Evolutionary conservation across 2,888 invertebrate species (phyloP).

Genomic region (Temnothorax unifasciatus): DNA sequence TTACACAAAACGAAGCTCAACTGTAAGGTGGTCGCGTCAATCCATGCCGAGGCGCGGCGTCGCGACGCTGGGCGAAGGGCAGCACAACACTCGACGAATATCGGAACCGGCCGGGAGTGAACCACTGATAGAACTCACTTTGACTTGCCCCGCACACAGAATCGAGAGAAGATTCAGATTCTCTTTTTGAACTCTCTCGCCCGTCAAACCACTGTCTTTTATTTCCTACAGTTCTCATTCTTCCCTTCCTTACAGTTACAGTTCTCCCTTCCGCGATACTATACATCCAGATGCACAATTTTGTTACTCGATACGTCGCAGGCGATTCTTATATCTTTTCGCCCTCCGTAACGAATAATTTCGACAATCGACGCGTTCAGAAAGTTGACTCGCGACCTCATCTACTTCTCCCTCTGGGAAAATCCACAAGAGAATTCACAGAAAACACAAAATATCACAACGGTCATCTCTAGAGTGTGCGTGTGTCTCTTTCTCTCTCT

Average conservation of each 20-base stretch:
- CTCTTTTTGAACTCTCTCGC: neutral
- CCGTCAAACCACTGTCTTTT: slow-evolving; percentile 11
- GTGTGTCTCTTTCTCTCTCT: no score
- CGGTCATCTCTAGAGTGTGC: neutral
- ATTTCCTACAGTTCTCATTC: slow-evolving; percentile 13
- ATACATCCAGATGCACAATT: slow-evolving; percentile 46
- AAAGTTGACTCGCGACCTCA: slow-evolving; percentile 20
- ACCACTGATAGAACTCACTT: slow-evolving; percentile 49
- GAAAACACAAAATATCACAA: slow-evolving; percentile 66
- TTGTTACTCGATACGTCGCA: slow-evolving; percentile 46
- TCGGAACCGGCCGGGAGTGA: neutral
- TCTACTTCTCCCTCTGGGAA: slow-evolving; percentile 22
- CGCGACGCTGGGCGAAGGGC: no score
- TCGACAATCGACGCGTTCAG: slow-evolving; percentile 9
- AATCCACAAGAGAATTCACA: slow-evolving; percentile 67
- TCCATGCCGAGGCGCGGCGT: no score
- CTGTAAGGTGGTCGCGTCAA: no score
- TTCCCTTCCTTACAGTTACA: neutral
- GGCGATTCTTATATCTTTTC: slow-evolving; percentile 9
- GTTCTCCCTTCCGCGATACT: slow-evolving; percentile 28
- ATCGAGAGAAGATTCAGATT: slow-evolving; percentile 1
- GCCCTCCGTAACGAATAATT: neutral
- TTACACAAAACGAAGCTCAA: neutral
- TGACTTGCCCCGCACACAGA: slow-evolving; percentile 33
- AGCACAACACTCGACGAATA: slow-evolving; percentile 43